Base-by-base conservation (phyloP, 1,140 invertebrate genomes). In the Onthophagus taurus region DNA sequence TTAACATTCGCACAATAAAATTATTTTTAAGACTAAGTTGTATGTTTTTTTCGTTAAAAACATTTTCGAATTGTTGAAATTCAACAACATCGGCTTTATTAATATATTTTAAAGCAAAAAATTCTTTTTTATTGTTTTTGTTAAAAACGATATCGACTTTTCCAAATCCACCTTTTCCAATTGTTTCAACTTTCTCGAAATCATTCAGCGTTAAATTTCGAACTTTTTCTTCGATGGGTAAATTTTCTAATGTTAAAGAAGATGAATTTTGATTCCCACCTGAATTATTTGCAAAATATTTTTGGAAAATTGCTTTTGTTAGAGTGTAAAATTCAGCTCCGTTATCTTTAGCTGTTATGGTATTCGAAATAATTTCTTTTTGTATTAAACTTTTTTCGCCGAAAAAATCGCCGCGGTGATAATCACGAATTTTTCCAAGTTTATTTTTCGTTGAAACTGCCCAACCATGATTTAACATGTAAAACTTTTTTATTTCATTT, bases 91-190 rank as follows among this genome's bases (percentile, higher is more conserved):
- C 88, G 29, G 83, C 76, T 64, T 97, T 97, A 63, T 92, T 92
- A 26, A 97, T 70, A 52, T 83, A 87, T 68, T 97, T 97, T 31
- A 97, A 67, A 0, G 92, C 92, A 63, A 89, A 93, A 0, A 80
- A 80, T 30, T 75, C 59, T 30, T 74, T 77, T 35, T 72, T 78
- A 33, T 78, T 73, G 18, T 64, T 70, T 54, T 75, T 67, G 50
- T 63, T 59, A 59, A 53, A 72, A 37, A 63, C 89, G 24, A 97
- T 68, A 55, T 93, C 86, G 0, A 96, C 93, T 3, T 89, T 72
- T 0, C 93, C 93, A 57, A 96, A 96, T 7, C 90, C 93, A 4
- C 93, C 93, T 1, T 93, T 79, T 8, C 93, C 93, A 45, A 97
- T 70, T 0, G 90, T 96, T 1, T 81, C 78, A 18, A 89, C 69